Base-by-base conservation (phyloP, 2,888 invertebrate genomes). In the Muschampia plurimacula region DNA sequence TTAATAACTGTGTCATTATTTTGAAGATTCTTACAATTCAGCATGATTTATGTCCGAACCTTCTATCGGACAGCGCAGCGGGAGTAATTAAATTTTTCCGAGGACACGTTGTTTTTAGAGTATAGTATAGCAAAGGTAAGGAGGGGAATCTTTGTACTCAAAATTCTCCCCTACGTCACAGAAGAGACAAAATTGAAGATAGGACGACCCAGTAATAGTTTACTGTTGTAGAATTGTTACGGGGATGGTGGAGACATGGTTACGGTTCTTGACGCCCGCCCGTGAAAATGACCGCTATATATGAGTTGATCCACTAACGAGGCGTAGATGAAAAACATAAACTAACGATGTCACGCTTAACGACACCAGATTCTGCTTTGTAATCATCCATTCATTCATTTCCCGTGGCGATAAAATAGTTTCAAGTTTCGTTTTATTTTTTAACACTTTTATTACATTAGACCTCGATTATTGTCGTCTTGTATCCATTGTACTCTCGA, bases 341-440 rank as follows among this genome's bases (percentile, higher is more conserved):
- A 70, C 36, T 49, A 39, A 49, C 49, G 66, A 66, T 71, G 71
- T 72, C 66, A 60, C 60, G 49, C 71, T 62, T 52, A 72, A 52
- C 66, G 66, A 72, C 60, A 72, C 71, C 66, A 52, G 60, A 62
- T 72, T 72, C 60, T 72, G 66, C 71, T 67, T 41, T 72, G 66
- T 72, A 72, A 72, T 72, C 72, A 72, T 39, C 67, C 72, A 62
- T 72, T 72, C 68, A 69, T 69, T 62, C 72, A 72, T 67, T 72
- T 72, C 62, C 72, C 62, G 72, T 72, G 67, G 49, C 72, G 72
- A 72, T 72, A 71, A 69, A 69, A 70, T 28, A 72, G 67, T 72
- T 72, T 72, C 22, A 36, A 52, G 67, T 62, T 59, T 72, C 49
- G 60, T 62, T 72, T 72, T 67, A 67, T 72, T 72, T 71, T 72